Percentiles rank a stretch among this genome's conserved stretches.
Conservation (phyloP, 2,888 invertebrate species). For the Philonicus albiceps region DNA sequence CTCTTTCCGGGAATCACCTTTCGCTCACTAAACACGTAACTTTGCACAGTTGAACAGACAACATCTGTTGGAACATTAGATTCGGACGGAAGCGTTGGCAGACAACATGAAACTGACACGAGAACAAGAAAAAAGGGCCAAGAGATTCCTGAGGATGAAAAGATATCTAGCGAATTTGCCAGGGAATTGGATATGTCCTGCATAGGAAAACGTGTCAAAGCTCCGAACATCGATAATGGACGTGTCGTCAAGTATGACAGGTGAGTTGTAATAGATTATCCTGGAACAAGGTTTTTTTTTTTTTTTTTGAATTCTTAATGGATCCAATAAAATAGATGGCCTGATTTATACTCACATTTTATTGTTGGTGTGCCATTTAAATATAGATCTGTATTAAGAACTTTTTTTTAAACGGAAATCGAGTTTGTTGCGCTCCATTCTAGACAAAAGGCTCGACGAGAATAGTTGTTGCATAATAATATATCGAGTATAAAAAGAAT, state of each 20-base stretch:
- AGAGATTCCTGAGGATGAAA: slow-evolving; percentile 57
- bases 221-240: slow-evolving; percentile 61
- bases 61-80: slow-evolving; percentile 31
- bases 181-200: slow-evolving; percentile 60
- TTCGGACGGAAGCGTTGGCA: neutral
- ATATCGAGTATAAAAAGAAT: too few species aligned
- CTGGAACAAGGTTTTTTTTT: too few species aligned
- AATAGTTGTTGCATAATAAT: too few species aligned
- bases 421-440: neutral
- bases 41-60: slow-evolving; percentile 17
- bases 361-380: neutral
- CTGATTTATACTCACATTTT: neutral
- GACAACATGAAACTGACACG: slow-evolving; percentile 34
- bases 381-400: neutral
- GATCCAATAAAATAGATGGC: neutral
- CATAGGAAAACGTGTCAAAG: slow-evolving; percentile 57
- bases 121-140: slow-evolving; percentile 53
- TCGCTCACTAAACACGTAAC: slow-evolving; percentile 16
- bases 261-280: slow-evolving; percentile 34
- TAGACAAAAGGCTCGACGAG: too few species aligned
- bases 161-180: slow-evolving; percentile 55
- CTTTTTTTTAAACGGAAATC: neutral
- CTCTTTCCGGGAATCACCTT: slow-evolving; percentile 34
- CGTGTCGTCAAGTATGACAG: slow-evolving; percentile 58
- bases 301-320: neutral